Conservation (phyloP, 2,888 invertebrate species). For the Synergus itoensis region DNA sequence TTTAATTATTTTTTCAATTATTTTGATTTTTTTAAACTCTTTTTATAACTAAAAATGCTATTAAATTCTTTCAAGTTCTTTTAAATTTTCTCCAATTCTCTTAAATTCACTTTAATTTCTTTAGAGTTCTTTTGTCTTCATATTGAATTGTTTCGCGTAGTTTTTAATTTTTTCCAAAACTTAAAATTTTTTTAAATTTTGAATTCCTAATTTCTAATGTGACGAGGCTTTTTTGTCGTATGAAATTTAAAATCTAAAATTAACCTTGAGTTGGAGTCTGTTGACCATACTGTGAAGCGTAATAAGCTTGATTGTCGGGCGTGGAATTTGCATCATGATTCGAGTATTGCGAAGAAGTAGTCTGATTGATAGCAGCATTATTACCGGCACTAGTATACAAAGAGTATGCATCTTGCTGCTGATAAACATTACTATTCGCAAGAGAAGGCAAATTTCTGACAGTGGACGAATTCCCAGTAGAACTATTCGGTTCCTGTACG, state of each 20-base stretch:
- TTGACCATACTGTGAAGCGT: slow-evolving; percentile 63
- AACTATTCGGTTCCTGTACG: slow-evolving; percentile 48
- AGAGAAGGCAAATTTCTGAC: slow-evolving; percentile 12
- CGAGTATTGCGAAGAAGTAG: slow-evolving; percentile 68
- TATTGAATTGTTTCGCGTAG: too few relatives aligned
- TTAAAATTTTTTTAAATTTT: too few relatives aligned
- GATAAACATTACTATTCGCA: slow-evolving; percentile 43
- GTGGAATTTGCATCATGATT: slow-evolving; percentile 57
- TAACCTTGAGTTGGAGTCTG: slow-evolving; percentile 65
- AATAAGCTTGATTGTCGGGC: slow-evolving; percentile 61
- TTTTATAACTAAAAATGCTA: not conserved
- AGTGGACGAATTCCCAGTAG: not conserved
- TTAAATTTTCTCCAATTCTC: too few relatives aligned
- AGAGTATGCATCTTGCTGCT: slow-evolving; percentile 58
- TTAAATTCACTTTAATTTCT: too few relatives aligned
- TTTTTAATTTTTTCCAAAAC: too few relatives aligned
- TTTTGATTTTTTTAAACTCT: not conserved
- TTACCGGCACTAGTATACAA: slow-evolving; percentile 71
- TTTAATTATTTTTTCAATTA: too few relatives aligned
- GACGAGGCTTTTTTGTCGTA: too few relatives aligned
- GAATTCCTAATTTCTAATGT: too few relatives aligned
- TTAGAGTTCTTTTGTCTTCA: too few relatives aligned
- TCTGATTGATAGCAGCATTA: slow-evolving; percentile 67
- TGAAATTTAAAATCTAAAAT: not conserved
- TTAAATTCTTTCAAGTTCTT: too few relatives aligned